phyloP scores from a whole-genome alignment of 2,113 vertebrate species.

The Notarius lentiginosus region DNA sequence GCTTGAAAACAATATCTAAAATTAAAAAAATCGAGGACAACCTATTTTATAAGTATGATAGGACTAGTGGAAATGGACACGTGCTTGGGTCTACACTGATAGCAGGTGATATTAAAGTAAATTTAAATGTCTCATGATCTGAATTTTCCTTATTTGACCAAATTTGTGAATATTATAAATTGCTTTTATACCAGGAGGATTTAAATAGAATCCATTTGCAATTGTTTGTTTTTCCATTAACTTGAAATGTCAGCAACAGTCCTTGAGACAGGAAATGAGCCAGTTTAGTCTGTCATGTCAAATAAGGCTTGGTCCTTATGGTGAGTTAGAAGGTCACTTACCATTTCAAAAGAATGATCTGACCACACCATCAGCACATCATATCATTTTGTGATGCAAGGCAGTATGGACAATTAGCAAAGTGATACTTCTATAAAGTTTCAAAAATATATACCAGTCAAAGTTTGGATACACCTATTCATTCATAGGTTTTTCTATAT shows the following conservation, averaged over 20 bases:
- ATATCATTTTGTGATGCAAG: background rate
- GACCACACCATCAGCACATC: constrained; percentile 6
- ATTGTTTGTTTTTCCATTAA: background rate
- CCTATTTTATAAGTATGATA: background rate
- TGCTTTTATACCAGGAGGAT: background rate
- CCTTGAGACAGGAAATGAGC: constrained; percentile 26
- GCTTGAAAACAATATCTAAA: background rate
- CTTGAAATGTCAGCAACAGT: constrained; percentile 7
- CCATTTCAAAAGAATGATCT: constrained; percentile 26
- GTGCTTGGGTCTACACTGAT: background rate
- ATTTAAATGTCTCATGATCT: background rate
- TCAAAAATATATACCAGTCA: no score
- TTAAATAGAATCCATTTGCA: background rate
- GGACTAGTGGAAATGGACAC: background rate
- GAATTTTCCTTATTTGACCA: background rate
- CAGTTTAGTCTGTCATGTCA: constrained; percentile 43
- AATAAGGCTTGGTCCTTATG: constrained; percentile 35
- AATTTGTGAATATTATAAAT: background rate
- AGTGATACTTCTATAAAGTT: background rate
- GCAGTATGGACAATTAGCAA: constrained; percentile 3
- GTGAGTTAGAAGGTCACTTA: background rate
- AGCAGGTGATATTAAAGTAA: background rate
- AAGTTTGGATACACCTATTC: no score
- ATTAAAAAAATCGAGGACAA: background rate
- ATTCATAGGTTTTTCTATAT: no score